These are phyloP conservation scores for Epinephelus coioides DNA, from an alignment of 2,797 vertebrate species.

Conservation along the genomic window DNA sequence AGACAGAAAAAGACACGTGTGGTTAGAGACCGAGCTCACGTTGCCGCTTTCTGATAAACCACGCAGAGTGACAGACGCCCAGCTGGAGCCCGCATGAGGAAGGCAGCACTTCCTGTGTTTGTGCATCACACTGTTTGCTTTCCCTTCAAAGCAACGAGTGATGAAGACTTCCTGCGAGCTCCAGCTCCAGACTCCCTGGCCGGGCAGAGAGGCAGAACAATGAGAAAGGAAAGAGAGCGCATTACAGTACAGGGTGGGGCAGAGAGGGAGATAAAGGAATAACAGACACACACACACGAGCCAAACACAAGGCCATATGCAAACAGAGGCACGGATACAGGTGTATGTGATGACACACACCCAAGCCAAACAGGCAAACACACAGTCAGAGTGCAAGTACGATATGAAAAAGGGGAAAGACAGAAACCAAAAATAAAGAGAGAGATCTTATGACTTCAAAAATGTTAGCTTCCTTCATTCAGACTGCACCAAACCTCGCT, in stretches of 20 bases:
- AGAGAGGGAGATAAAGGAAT: conserved; percentile 28
- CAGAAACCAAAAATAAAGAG: background rate
- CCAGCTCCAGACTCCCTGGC: conserved; percentile 31
- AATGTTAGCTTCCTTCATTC: conserved; percentile 6
- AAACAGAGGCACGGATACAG: conserved; percentile 51
- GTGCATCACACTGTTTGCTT: conserved; percentile 55
- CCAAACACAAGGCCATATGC: conserved; percentile 17
- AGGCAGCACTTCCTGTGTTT: conserved; percentile 75
- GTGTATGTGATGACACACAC: conserved; percentile 40
- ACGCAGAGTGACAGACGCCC: conserved; percentile 40
- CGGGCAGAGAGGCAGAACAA: conserved; percentile 60
- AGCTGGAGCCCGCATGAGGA: conserved; percentile 23
- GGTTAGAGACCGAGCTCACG: conserved; percentile 27
- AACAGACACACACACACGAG: conserved; percentile 10
- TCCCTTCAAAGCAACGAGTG: conserved; percentile 37
- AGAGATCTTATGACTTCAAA: background rate
- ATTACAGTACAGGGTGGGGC: conserved; percentile 48
- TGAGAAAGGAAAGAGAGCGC: conserved; percentile 54
- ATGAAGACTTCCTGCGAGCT: conserved; percentile 67
- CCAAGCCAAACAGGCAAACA: conserved; percentile 27
- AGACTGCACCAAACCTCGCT: background rate
- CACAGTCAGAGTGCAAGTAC: background rate
- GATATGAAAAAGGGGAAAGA: conserved; percentile 5
- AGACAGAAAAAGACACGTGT: conserved; percentile 10
- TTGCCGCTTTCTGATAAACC: conserved; percentile 46